A percentile compares a stretch with the other conserved stretches of the same genome.
These are phyloP conservation scores for Umimayanthus chanpuru DNA, from an alignment of 92 coral and sea anemone species.

Conservation along the genomic window DNA sequence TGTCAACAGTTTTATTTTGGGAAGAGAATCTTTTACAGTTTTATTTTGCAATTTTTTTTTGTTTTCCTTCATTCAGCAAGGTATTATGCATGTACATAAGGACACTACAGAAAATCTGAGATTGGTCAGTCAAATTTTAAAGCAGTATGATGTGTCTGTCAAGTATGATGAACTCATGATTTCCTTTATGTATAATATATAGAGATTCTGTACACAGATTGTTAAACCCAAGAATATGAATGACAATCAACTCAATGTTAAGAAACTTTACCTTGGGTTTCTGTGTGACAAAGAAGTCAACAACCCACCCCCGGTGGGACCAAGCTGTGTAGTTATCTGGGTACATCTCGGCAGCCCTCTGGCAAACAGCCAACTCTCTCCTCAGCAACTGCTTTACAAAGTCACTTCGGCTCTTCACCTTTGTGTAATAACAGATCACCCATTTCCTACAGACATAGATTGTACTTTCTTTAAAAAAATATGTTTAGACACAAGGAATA, in stretches of 20 bases:
- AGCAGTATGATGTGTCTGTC: too few relatives aligned
- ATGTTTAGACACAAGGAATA: not conserved
- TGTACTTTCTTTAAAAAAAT: not conserved
- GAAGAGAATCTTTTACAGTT: too few relatives aligned
- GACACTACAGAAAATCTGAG: not conserved
- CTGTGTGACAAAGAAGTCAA: conserved; percentile 62
- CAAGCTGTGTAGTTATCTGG: conserved; percentile 90
- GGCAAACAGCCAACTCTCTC: conserved; percentile 69
- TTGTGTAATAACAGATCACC: conserved; percentile 65
- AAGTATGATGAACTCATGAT: too few relatives aligned
- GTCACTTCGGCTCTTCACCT: conserved; percentile 55
- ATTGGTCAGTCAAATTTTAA: too few relatives aligned
- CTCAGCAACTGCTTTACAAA: conserved; percentile 60
- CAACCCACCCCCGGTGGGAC: conserved; percentile 94
- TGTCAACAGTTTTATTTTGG: too few relatives aligned
- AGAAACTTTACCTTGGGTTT: conserved; percentile 45
- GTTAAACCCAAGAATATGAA: too few relatives aligned
- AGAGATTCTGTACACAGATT: too few relatives aligned
- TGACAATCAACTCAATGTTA: not conserved
- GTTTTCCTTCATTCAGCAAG: too few relatives aligned
- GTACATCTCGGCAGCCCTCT: conserved; percentile 76
- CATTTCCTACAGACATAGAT: conserved; percentile 67
- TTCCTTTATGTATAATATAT: too few relatives aligned
- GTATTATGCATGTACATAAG: not conserved
- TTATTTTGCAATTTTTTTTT: too few relatives aligned